phyloP scores from a whole-genome alignment of 2,888 invertebrate genomes.

The Nomada goodeniana region DNA sequence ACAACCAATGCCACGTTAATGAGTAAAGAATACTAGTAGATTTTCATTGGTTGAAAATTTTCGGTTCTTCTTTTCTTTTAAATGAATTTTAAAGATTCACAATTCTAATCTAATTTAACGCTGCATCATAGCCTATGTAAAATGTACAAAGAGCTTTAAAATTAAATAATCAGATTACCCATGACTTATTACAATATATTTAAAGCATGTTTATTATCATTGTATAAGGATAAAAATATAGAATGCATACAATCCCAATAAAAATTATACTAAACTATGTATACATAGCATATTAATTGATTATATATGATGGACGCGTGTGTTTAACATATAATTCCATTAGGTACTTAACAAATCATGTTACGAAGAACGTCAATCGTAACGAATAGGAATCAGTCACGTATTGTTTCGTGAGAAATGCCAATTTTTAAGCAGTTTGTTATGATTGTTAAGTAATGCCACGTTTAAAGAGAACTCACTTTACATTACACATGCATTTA shows the following conservation, averaged over 20 bases:
- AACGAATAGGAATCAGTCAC: slow-evolving; percentile 18
- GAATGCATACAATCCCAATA: neutral
- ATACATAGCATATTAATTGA: no score
- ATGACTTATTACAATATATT: neutral
- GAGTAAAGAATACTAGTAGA: neutral
- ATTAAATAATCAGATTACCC: neutral
- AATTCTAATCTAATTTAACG: no score
- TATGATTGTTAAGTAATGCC: slow-evolving; percentile 24
- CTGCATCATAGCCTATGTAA: no score
- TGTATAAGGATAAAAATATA: neutral
- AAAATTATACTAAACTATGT: neutral
- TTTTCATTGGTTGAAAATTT: slow-evolving; percentile 7
- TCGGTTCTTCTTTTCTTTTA: neutral
- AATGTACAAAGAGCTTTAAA: no score
- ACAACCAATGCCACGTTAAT: slow-evolving; percentile 29
- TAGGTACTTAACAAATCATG: neutral
- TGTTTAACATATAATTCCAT: neutral
- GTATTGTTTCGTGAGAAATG: neutral
- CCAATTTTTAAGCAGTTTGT: slow-evolving; percentile 1
- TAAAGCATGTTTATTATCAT: neutral
- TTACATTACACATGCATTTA: slow-evolving; percentile 33
- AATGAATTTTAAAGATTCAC: neutral
- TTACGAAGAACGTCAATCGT: neutral
- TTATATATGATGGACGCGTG: no score
- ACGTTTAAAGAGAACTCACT: slow-evolving; percentile 22